These are phyloP conservation scores for Hipposideros armiger DNA, from an alignment of 2,113 vertebrate species.

Conservation along the genomic window DNA sequence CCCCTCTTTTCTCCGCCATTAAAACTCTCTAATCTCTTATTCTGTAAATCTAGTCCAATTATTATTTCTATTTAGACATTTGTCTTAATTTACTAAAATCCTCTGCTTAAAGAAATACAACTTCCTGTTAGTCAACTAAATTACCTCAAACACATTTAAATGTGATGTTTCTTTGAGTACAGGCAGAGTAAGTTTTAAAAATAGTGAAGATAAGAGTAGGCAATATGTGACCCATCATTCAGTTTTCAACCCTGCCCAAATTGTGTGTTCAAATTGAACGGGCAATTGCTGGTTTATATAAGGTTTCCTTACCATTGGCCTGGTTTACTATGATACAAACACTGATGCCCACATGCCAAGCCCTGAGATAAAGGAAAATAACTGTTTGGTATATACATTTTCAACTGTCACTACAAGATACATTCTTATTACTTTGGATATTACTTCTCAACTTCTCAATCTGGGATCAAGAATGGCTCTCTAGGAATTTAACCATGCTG, in stretches of 20 bases:
- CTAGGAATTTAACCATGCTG: not conserved
- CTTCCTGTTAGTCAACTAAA: not conserved
- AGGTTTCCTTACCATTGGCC: not conserved
- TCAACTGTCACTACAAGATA: not conserved
- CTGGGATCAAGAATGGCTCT: not conserved
- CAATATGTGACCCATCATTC: not conserved
- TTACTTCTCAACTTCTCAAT: not conserved
- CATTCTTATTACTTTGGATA: not conserved
- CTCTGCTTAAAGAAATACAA: not conserved
- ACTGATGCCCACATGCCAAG: not conserved
- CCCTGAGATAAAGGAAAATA: not conserved
- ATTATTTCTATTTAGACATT: not conserved
- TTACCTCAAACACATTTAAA: not conserved
- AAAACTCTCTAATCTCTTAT: not conserved
- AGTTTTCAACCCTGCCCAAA: not conserved
- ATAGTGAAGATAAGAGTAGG: not conserved
- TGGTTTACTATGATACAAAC: not conserved
- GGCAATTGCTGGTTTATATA: not conserved
- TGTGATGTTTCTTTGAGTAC: not conserved
- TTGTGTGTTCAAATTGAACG: not conserved
- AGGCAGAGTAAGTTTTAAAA: not conserved
- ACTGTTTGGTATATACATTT: not conserved
- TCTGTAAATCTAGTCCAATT: not conserved
- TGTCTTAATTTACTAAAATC: not conserved
- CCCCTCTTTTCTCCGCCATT: not conserved